Base-by-base conservation (phyloP, 2,888 invertebrate species). In the Caenorhabditis zanzibari region DNA sequence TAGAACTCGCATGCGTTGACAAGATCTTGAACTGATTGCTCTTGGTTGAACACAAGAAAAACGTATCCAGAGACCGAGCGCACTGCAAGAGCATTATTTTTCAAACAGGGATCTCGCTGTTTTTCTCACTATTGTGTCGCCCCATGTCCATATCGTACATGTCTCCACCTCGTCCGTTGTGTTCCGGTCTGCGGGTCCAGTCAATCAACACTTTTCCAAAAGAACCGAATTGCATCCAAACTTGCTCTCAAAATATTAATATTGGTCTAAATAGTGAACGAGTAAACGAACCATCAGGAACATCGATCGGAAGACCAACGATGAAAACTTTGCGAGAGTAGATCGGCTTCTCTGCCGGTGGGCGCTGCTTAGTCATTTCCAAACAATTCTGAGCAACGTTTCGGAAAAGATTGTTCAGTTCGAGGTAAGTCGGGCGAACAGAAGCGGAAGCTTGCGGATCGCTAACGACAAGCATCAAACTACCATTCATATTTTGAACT, bases 121-220 rank as follows among this genome's bases (percentile, higher is more conserved):
- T 28, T 2, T n/a, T 4, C 47, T 52, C 28, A 83, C 82, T 47
- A 26, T 79, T 79, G n/a, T 79, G 59, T 1, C 82, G 49, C 19
- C 68, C 44, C 61, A 61, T 49, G 7, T 83, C 82, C 22, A 35
- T 26, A 0, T 83, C 80, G 28, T 59, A 85, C 16, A 28, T 32
- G 26, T 83, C 81, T 19, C 69, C 77, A 14, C 63, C 81, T 22
- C 81, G 58, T 19, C 66, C 79, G n/a, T 52, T 54, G 56, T 81
- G 79, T 93, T 99, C 98, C 35, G 98, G 98, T 94, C 98, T 98
- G 94, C 98, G 98, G 16, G 99, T 98, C 98, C 99, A 99, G 94
- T 99, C 98, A 86, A 99, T 98, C 89, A 98, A 96, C 91, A 99
- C 94, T 52, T 97, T 96, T 38, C 99, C 99, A 93, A 98, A 99